These are phyloP conservation scores for Blastobasis lacticolella DNA, from an alignment of 2,888 invertebrate species.

Conservation along the genomic window DNA sequence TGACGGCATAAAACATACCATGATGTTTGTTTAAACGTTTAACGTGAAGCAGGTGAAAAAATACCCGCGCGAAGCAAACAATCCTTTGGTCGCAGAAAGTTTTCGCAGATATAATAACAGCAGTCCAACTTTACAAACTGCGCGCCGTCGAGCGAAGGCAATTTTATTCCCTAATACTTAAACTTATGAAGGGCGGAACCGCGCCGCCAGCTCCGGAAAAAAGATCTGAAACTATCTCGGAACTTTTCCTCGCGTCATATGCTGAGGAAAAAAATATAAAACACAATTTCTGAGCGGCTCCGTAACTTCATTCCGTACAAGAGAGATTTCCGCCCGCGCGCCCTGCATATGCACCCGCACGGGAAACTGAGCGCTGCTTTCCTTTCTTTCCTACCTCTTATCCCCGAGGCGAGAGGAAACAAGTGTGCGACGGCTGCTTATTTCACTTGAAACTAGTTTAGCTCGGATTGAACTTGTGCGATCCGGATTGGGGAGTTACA, in stretches of 20 bases:
- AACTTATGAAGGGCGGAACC: slow-evolving; percentile 22
- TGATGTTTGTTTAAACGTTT: slow-evolving; percentile 1
- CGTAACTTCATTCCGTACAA: slow-evolving; percentile 63
- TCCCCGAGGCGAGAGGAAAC: slow-evolving; percentile 51
- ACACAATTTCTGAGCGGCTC: slow-evolving; percentile 56
- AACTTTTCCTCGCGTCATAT: slow-evolving; percentile 50
- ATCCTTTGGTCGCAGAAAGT: too few species aligned
- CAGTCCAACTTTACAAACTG: slow-evolving; percentile 12
- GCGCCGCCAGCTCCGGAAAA: slow-evolving; percentile 22
- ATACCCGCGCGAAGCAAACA: slow-evolving; percentile 9
- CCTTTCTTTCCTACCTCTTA: slow-evolving; percentile 42
- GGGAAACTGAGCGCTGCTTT: slow-evolving; percentile 25
- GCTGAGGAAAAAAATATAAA: slow-evolving; percentile 47
- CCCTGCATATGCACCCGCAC: slow-evolving; percentile 53
- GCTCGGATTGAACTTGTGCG: slow-evolving; percentile 50
- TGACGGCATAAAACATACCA: slow-evolving; percentile 14
- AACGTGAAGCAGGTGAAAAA: slow-evolving; percentile 1
- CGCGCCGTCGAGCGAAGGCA: slow-evolving; percentile 23
- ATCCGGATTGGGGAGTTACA: slow-evolving; percentile 49
- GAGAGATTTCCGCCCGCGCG: slow-evolving; percentile 45
- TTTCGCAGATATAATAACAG: too few species aligned
- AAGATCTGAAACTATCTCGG: slow-evolving; percentile 36
- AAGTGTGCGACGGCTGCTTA: slow-evolving; percentile 57
- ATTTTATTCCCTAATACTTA: slow-evolving; percentile 21
- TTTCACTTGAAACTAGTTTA: slow-evolving; percentile 62